Evolutionary conservation across 2,888 invertebrate species (phyloP).

Genomic region (Parnassius apollo): DNA sequence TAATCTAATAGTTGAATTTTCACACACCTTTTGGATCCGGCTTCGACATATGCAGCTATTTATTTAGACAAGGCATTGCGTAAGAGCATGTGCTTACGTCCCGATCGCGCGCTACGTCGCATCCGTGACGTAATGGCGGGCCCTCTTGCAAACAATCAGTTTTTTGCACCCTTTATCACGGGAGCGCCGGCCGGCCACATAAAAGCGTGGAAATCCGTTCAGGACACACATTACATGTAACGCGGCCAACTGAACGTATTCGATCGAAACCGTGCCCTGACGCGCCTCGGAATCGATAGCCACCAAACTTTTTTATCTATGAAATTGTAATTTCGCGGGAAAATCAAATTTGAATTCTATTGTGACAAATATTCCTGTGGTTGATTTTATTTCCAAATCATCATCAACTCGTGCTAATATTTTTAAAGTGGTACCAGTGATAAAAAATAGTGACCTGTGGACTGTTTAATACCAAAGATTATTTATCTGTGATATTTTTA

Average conservation of each 20-base stretch:
- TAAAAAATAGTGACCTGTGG: slow-evolving; percentile 37
- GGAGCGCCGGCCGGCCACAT: slow-evolving; percentile 69
- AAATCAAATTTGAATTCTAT: slow-evolving; percentile 7
- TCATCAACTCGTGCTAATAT: slow-evolving; percentile 17
- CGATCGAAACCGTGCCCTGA: slow-evolving; percentile 50
- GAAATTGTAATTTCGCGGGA: slow-evolving; percentile 17
- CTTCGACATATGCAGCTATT: slow-evolving; percentile 65
- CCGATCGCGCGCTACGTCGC: slow-evolving; percentile 61
- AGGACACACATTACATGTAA: slow-evolving; percentile 76
- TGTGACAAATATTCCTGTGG: slow-evolving; percentile 9
- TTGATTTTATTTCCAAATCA: background rate
- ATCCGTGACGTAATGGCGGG: slow-evolving; percentile 69
- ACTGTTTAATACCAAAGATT: slow-evolving; percentile 49
- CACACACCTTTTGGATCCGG: slow-evolving; percentile 71
- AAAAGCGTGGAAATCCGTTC: slow-evolving; percentile 76
- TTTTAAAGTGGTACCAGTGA: slow-evolving; percentile 48
- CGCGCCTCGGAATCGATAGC: slow-evolving; percentile 39
- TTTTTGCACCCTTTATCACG: slow-evolving; percentile 79
- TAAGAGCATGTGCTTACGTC: slow-evolving; percentile 67
- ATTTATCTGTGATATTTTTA: slow-evolving; percentile 60
- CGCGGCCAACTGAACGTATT: slow-evolving; percentile 71
- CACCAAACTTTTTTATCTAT: slow-evolving; percentile 20
- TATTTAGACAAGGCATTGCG: slow-evolving; percentile 71
- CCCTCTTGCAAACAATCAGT: slow-evolving; percentile 74
- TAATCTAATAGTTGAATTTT: slow-evolving; percentile 47